phyloP scores from a whole-genome alignment of 1,140 invertebrate species.

The Babylonia areolata region DNA sequence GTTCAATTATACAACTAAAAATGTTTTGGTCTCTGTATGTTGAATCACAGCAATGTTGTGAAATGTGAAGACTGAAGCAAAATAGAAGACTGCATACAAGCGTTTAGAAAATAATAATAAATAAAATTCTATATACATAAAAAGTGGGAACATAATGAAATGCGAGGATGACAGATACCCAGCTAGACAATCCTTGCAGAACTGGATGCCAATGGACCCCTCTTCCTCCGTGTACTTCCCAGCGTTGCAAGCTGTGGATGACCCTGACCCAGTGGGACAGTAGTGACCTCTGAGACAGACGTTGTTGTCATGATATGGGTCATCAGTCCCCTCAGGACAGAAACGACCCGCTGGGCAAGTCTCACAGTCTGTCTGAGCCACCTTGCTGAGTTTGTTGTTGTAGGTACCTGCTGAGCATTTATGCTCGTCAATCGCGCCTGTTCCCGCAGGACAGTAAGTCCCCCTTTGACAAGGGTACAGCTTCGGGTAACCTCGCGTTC shows the following conservation, averaged over 20 bases:
- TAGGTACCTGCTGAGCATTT: slow-evolving; percentile 66
- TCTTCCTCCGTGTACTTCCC: slow-evolving; percentile 72
- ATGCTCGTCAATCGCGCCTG: slow-evolving; percentile 61
- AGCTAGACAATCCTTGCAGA: slow-evolving; percentile 58
- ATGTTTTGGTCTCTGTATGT: no score
- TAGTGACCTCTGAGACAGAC: slow-evolving; percentile 66
- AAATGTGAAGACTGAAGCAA: no score
- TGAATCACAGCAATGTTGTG: no score
- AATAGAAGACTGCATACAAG: no score
- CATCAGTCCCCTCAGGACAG: slow-evolving; percentile 65
- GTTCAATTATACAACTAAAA: no score
- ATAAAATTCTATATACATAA: no score
- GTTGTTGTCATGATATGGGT: slow-evolving; percentile 61
- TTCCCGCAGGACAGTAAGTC: slow-evolving; percentile 63
- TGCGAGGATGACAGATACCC: slow-evolving; percentile 12
- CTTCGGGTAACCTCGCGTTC: slow-evolving; percentile 60
- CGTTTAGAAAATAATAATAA: no score
- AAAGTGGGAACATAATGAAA: no score
- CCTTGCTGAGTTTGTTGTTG: slow-evolving; percentile 59
- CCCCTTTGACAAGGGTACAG: slow-evolving; percentile 63
- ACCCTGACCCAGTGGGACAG: slow-evolving; percentile 54
- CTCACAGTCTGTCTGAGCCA: slow-evolving; percentile 54
- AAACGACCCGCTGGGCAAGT: slow-evolving; percentile 65
- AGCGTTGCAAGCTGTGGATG: slow-evolving; percentile 61
- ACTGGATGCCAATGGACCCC: slow-evolving; percentile 58